Conservation (phyloP, 2,888 invertebrate genomes). For the Hyalella azteca region DNA sequence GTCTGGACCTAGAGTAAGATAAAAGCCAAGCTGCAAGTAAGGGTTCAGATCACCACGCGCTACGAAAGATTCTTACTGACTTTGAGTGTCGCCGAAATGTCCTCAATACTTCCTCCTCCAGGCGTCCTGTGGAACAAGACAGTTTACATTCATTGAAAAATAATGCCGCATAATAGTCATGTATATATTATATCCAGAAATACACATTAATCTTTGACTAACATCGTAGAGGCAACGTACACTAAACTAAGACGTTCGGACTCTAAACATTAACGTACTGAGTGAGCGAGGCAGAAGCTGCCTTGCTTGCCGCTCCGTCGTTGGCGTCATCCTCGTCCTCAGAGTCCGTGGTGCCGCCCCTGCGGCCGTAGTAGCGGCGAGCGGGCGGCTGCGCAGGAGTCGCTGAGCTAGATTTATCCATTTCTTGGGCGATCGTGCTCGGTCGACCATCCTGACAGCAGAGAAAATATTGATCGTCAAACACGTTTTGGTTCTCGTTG, state of each 20-base stretch:
- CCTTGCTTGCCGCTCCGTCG: neutral
- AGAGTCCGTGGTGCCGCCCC: constrained; percentile 39
- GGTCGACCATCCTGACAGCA: neutral
- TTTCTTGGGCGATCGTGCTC: neutral
- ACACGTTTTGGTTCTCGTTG: no score
- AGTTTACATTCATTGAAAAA: neutral
- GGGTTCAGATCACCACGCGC: constrained; percentile 8
- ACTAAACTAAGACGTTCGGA: no score
- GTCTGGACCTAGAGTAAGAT: neutral
- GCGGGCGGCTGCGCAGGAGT: constrained; percentile 74
- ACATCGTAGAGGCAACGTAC: no score
- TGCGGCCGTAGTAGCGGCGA: constrained; percentile 65
- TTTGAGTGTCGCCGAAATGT: constrained; percentile 35
- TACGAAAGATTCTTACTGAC: constrained; percentile 4
- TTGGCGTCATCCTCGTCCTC: constrained; percentile 33
- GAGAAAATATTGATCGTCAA: no score
- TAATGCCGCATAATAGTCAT: neutral
- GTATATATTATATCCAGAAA: neutral
- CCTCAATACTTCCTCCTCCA: constrained; percentile 43
- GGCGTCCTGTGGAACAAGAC: constrained; percentile 35
- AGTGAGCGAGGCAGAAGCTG: neutral
- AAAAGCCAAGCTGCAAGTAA: constrained; percentile 29
- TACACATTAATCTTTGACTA: neutral
- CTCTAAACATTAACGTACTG: constrained; percentile 7
- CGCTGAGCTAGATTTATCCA: neutral